These are phyloP conservation scores for Apteryx mantelli DNA, from an alignment of 2,113 vertebrate genomes.

Conservation along the genomic window DNA sequence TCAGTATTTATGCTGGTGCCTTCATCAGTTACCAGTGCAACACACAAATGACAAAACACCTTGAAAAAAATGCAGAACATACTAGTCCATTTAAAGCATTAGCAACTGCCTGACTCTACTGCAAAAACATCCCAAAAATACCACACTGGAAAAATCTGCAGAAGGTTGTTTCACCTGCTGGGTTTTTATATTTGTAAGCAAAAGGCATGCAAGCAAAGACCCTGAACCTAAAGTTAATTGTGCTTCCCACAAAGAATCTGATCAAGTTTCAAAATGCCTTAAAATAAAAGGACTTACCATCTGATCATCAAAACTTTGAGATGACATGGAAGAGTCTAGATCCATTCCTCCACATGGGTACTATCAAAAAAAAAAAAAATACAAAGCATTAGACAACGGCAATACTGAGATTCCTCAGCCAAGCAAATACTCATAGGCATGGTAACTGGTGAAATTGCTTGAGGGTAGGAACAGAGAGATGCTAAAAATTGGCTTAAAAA, in stretches of 20 bases:
- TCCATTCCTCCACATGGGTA: constrained; percentile 53
- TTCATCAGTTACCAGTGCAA: not conserved
- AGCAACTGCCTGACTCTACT: not conserved
- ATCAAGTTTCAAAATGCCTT: not conserved
- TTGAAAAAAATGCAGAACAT: accelerated
- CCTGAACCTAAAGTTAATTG: not conserved
- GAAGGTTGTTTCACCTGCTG: not conserved
- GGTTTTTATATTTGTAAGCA: not conserved
- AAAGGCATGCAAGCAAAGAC: not conserved
- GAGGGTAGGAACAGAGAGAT: not conserved
- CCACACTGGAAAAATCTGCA: not conserved
- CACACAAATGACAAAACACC: not conserved
- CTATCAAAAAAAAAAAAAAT: constrained; percentile 32
- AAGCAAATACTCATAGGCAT: not conserved
- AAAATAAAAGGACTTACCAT: constrained; percentile 61
- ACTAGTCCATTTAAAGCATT: not conserved
- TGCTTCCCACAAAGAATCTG: not conserved
- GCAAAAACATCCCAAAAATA: not conserved
- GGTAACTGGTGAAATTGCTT: not conserved
- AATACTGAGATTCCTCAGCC: not conserved
- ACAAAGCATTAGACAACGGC: not conserved
- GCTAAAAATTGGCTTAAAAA: not conserved
- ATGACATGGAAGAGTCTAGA: constrained; percentile 65
- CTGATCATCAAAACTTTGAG: constrained; percentile 75
- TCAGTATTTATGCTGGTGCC: not conserved